Evolutionary conservation across 2,797 vertebrate genomes (phyloP), one percentile per base, ranked within the genome.

Genomic region (Nannoperca obscura): DNA sequence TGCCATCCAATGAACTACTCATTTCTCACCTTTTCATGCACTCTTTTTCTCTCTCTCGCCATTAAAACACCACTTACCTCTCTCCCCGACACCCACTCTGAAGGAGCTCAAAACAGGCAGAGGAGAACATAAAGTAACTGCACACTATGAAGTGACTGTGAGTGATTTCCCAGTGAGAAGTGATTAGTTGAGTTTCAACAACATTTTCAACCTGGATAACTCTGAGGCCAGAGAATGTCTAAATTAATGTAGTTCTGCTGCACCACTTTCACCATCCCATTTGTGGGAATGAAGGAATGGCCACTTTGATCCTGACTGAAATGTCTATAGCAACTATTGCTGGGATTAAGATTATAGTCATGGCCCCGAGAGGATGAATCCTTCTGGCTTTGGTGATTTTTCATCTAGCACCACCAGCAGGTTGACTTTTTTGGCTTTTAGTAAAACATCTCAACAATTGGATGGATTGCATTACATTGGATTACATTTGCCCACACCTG

Each of bases 11-110:
- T 87, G 70, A 89, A 83, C 69, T 72, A 76, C 36, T 80, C 75
- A 83, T 79, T 91, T 88, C 81, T 92, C 85, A 92, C 85, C 89
- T 90, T 86, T 80, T 85, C 54, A 68, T 87, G 73, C 84, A 82
- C 88, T 82, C 90, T 42, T 64, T 42, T 66, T 71, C 75, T 59
- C 22, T 42, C 69, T 71, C 75, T 59, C 22, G 46, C 60, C 80
- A 85, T 86, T 64, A 82, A 86, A 85, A 84, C 83, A 82, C 75
- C 79, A 75, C 83, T 80, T 68, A 74, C 85, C 42, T 67, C 66
- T 78, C 24, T 54, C 46, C 14, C 63, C 63, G 53, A 78, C 83
- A 75, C 52, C 38, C 69, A 66, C 67, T 71, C 57, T 61, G 40
- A 62, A n/a, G 63, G 67, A 68, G 52, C 64, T 62, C 36, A 57